Base-by-base conservation (phyloP, 64 coral and sea anemone genomes). In the Pocillopora verrucosa region DNA sequence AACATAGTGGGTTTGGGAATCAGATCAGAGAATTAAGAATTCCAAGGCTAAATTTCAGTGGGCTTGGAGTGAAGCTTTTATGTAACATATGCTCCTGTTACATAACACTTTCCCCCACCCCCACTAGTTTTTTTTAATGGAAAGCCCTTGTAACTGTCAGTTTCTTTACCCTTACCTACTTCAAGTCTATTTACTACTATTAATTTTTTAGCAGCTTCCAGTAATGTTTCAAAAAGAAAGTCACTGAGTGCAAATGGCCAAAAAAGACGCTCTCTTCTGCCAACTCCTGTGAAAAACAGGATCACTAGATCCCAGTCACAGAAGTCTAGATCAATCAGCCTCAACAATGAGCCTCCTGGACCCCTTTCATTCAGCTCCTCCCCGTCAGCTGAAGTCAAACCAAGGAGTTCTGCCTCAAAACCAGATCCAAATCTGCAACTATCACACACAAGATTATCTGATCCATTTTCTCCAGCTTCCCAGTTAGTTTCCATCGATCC, bases 171-270 rank as follows among this genome's bases (percentile, higher is more conserved):
- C 30, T 10, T n/a, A 22, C 4, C 11, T 17, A n/a, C 34, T 37
- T 37, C 12, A 38, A 16, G 13, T 38, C 13, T 15, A 45, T 14
- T 41, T 38, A 4, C 9, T 17, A 56, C 20, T 79, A 30, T 79
- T 60, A 9, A 24, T 82, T 15, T 37, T 6, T 64, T 82, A 22
- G 26, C 62, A 84, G 80, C 67, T 84, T 61, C 80, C 10, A 69
- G 80, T 34, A 84, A 69, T n/a, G 35, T 68, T 19, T 4, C 20
- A 7, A 84, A 84, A 69, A 84, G 80, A 41, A 84, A 67, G 63
- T 84, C 80, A 37, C 80, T 69, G 60, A 84, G 80, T 84, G 80
- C 62, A 67, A 65, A 19, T 68, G 61, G 35, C 10, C 80, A 84
- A 35, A 84, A 84, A 20, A 61, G 80, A 14, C 63, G 62, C 56